Evolutionary conservation across 2,113 vertebrate species (phyloP), one percentile per base, ranked within the genome.

Genomic region (Nothocercus julius): DNA sequence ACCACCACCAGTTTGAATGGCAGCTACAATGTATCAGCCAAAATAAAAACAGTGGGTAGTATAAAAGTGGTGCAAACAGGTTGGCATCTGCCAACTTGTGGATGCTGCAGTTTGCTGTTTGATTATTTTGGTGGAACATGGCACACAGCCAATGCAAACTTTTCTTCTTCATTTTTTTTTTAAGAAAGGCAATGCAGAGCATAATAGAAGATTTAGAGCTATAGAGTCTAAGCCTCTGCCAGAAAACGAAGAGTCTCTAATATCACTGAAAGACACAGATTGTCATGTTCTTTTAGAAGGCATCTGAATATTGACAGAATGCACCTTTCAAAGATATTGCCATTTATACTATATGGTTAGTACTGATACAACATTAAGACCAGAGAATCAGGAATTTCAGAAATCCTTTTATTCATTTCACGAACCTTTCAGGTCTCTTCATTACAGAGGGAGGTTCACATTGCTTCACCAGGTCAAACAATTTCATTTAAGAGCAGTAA

Each of bases 1-100:
- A 40, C 27, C 40, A 85, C 10, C n/a, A 81, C 45, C 66, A 82
- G 47, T 90, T 82, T 90, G 94, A 69, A 94, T 90, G 22, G 34
- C 69, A 91, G 61, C 56, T 92, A 82, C 56, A 64, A 45, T 17
- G 11, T 42, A 85, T 2, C 5, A 95, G 90, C 66, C 95, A 94
- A 95, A 91, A 93, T 59, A 92, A 89, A 93, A 93, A 68, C 47
- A 79, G 77, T 82, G 58, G 40, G 81, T 82, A 92, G 75, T 76
- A 90, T 15, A 85, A 82, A 85, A 92, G 32, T 27, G 36, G 16
- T 69, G 40, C 30, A 86, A 93, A 95, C 62, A 92, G 32, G 69
- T 84, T 82, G 80, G 42, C 34, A 92, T 84, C 61, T 82, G 82
- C 22, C 66, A 92, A 30, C 53, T 76, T 92, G 74, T 36, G 92